These are phyloP conservation scores for Odontomyia ornata DNA, from an alignment of 2,888 invertebrate genomes.

Conservation along the genomic window DNA sequence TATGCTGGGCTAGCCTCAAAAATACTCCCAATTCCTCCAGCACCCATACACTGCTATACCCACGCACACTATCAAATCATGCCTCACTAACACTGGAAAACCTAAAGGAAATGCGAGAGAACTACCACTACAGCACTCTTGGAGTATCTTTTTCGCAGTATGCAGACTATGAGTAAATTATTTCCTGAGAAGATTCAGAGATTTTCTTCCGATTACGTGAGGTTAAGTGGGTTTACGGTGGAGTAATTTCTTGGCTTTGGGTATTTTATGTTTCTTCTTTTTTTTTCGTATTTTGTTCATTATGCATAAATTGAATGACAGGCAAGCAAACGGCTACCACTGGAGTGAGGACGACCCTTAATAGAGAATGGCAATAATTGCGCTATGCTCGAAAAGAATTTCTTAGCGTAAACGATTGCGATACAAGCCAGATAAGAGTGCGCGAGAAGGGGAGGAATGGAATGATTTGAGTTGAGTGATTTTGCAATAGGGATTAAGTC, in stretches of 20 bases:
- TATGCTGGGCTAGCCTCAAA: too few relatives aligned
- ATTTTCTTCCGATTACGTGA: constrained; percentile 46
- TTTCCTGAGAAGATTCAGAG: constrained; percentile 42
- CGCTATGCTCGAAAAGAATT: background rate
- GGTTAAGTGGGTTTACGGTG: constrained; percentile 46
- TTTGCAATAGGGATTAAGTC: background rate
- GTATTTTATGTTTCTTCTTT: background rate
- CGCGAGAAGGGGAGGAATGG: background rate
- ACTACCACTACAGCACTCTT: too few relatives aligned
- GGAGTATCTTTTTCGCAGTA: too few relatives aligned
- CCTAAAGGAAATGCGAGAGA: background rate
- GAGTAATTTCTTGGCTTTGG: constrained; percentile 45
- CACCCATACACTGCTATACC: too few relatives aligned
- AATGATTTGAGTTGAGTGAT: background rate
- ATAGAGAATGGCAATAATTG: constrained; percentile 33
- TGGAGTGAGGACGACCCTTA: constrained; percentile 36
- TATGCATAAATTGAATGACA: background rate
- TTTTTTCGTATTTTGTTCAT: background rate
- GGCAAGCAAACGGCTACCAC: background rate
- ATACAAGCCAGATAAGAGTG: background rate
- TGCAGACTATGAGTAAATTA: constrained; percentile 30
- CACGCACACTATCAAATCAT: too few relatives aligned
- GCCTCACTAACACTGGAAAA: too few relatives aligned
- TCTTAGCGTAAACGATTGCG: background rate
- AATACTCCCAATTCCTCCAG: too few relatives aligned